Base-by-base conservation (phyloP, 1,140 invertebrate species). In the Diachasma alloeum region DNA sequence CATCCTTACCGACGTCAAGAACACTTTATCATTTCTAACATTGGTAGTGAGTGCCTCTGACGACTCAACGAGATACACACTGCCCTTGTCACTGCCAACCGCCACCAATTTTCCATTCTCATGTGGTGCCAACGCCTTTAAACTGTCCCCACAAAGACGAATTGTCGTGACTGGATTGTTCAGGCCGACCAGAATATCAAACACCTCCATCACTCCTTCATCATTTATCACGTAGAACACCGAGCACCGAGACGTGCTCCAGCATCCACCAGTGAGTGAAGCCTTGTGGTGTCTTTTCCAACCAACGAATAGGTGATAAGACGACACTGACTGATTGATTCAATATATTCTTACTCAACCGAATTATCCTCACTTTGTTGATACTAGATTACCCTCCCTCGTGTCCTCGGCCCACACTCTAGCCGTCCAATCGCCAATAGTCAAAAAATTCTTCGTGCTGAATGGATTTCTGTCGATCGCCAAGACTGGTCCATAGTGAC, bases 401-500 rank as follows among this genome's bases (percentile, higher is more conserved):
- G 95, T 96, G 84, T 97, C 96, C 87, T 97, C 96, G 8, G 96
- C 94, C 95, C 96, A 97, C 69, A 98, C 94, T 78, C 94, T 92
- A 0, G 95, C 94, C 26, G 94, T 95, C 94, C 95, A 97, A 86
- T 97, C 95, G 1, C 96, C 96, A 19, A 97, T 93, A 0, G 96
- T 96, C 11, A 98, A 88, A 81, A 98, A 98, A 84, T 97, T 96
- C 87, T 96, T 96, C 0, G 94, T 90, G 86, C 94, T 95, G 26
- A 93, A 94, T 10, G 96, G 94, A 90, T 97, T 97, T 69, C 96
- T 90, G 83, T 96, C 93, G 5, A 97, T 88, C 5, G 94, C 91
- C 78, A 95, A 92, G 4, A 98, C 94, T 4, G 96, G 95, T 0
- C 96, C 96, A 63, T 93, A 87, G 84, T 97, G 96, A 63, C 95